phyloP scores from a whole-genome alignment of 2,113 vertebrate genomes.

The Archocentrus centrarchus region DNA sequence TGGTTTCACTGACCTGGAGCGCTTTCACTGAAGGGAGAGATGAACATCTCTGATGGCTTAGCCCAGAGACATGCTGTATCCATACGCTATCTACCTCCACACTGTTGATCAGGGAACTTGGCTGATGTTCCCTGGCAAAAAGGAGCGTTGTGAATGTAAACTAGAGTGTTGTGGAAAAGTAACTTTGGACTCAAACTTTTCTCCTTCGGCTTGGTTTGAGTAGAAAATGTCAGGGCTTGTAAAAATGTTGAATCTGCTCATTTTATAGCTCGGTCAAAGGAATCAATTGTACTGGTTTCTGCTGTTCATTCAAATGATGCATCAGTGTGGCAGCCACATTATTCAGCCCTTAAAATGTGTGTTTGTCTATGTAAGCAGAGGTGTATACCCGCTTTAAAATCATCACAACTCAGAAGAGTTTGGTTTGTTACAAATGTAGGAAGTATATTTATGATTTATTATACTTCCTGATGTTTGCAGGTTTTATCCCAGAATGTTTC shows the following conservation, averaged over 20 bases:
- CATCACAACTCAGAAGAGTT: background rate
- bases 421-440: background rate
- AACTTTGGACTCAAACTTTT: slow-evolving; percentile 14
- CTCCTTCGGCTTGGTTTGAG: background rate
- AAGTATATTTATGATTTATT: background rate
- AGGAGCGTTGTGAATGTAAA: slow-evolving; percentile 46
- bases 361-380: background rate
- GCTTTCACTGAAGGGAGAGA: slow-evolving; percentile 58
- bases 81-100: slow-evolving; percentile 16
- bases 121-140: slow-evolving; percentile 42
- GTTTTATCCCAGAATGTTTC: no score
- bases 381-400: fast-evolving
- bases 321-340: background rate
- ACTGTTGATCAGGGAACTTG: slow-evolving; percentile 24
- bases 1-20: slow-evolving; percentile 68
- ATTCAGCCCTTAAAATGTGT: background rate
- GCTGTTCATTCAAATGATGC: background rate
- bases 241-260: background rate
- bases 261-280: background rate
- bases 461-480: background rate
- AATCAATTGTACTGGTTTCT: background rate
- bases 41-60: slow-evolving; percentile 63
- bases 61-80: slow-evolving; percentile 48
- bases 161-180: slow-evolving; percentile 11
- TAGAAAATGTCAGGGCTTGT: background rate